Percentiles rank a stretch among this genome's conserved stretches.
Conservation (phyloP, 2,888 invertebrate species). For the Tetramorium bicarinatum region DNA sequence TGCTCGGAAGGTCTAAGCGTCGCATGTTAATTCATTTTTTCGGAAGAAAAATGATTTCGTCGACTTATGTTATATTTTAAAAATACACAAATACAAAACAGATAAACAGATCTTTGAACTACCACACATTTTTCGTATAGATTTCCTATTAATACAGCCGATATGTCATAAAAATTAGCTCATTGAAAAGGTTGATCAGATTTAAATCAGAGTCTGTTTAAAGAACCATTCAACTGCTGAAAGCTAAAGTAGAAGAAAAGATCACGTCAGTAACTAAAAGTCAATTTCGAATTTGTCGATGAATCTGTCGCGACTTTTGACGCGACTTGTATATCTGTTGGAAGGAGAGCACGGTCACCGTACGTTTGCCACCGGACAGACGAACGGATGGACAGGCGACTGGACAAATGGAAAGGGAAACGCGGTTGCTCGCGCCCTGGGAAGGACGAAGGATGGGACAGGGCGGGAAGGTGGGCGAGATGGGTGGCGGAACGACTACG, state of each 20-base stretch:
- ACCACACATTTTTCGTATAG: background rate
- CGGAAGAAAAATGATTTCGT: background rate
- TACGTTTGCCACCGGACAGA: constrained; percentile 72
- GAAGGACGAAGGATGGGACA: constrained; percentile 36
- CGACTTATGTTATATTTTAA: background rate
- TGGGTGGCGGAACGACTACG: constrained; percentile 46
- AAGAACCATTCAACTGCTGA: background rate
- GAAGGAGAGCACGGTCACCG: constrained; percentile 77
- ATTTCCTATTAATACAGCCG: background rate
- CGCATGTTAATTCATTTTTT: background rate
- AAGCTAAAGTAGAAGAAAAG: background rate
- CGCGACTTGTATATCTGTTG: constrained; percentile 71
- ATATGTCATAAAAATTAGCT: constrained; percentile 10
- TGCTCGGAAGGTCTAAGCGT: background rate
- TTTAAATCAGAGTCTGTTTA: background rate
- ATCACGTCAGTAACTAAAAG: background rate
- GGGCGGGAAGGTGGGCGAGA: constrained; percentile 20
- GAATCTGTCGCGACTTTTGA: constrained; percentile 38
- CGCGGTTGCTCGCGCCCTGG: constrained; percentile 61
- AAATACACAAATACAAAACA: background rate
- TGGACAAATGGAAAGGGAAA: constrained; percentile 60
- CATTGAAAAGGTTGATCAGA: constrained; percentile 6
- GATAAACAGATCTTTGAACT: background rate
- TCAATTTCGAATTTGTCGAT: constrained; percentile 1
- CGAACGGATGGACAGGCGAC: constrained; percentile 58